Evolutionary conservation across 2,888 invertebrate genomes (phyloP), one percentile per base, ranked within the genome.

Genomic region (Eupeodes luniger): DNA sequence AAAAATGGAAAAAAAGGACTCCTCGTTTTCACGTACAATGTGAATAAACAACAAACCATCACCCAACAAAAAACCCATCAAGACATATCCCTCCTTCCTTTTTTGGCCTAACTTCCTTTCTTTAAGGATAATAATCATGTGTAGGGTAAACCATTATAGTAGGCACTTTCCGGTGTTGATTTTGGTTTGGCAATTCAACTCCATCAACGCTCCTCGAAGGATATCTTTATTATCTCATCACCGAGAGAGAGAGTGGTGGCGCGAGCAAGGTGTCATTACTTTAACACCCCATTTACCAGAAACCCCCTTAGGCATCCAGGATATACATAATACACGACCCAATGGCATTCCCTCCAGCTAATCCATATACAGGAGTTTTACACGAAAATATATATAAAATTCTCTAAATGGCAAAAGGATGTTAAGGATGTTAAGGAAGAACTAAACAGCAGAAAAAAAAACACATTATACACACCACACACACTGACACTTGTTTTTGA

Each of bases 181-280:
- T 85, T 85, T 64, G 83, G 86, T 83, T 87, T 83, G 83, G 83
- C 80, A 87, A 87, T 87, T 87, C 83, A 84, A 84, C 87, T 80
- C 87, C 87, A 87, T 87, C 79, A 83, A 70, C 79, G 34, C 36
- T 72, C 72, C 3, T n/a, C n/a, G n/a, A 61, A 72, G 77, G 87
- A 84, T 84, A 81, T 84, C 87, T 87, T 84, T 87, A 84, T 87
- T 80, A 84, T 84, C 76, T 83, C 75, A 47, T 47, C 12, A 12
- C 47, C 44, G 4, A 10, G 10, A 57, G 62, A 79, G 14, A n/a
- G 40, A 10, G 16, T 19, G 40, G 44, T 27, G 14, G 66, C 53
- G 12, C 66, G 47, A 66, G 66, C 27, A 14, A 66, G 57, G 72
- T 72, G 82, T 86, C 82, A 74, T 81, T 81, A 78, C 74, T 62